phyloP scores from a whole-genome alignment of 2,113 vertebrate genomes.

The Corythaixoides concolor region DNA sequence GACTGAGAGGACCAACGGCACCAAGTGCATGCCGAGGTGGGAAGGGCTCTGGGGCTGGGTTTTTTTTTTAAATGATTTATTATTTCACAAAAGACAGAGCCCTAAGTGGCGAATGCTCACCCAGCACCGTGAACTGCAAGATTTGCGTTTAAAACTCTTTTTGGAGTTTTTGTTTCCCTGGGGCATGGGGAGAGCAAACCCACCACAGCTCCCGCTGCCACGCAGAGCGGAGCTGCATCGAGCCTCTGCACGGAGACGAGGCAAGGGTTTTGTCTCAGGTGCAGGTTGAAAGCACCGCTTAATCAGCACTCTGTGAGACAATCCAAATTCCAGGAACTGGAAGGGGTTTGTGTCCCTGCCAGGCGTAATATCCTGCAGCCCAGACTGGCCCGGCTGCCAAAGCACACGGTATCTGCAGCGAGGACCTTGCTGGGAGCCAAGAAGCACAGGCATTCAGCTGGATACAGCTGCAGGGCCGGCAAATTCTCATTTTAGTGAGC shows the following conservation, averaged over 20 bases:
- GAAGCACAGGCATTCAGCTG: constrained; percentile 37
- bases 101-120: background rate
- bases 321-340: constrained; percentile 71
- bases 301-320: constrained; percentile 67
- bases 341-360: constrained; percentile 64
- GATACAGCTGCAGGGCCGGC: background rate
- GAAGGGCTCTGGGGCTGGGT: background rate
- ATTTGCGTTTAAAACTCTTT: background rate
- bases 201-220: background rate
- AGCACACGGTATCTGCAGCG: constrained; percentile 69
- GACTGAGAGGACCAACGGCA: background rate
- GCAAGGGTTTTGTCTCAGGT: constrained; percentile 46
- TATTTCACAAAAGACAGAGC: background rate
- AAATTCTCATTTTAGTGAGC: constrained; percentile 26
- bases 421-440: constrained; percentile 59
- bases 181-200: background rate
- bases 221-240: background rate
- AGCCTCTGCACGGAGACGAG: background rate
- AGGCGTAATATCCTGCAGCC: constrained; percentile 69
- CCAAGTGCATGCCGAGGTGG: background rate
- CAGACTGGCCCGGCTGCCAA: constrained; percentile 77
- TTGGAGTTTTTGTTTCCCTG: background rate
- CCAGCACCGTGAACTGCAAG: background rate
- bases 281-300: constrained; percentile 59
- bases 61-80: background rate